Conservation (phyloP, 2,888 invertebrate genomes). For the Kryphioiulus occultus region DNA sequence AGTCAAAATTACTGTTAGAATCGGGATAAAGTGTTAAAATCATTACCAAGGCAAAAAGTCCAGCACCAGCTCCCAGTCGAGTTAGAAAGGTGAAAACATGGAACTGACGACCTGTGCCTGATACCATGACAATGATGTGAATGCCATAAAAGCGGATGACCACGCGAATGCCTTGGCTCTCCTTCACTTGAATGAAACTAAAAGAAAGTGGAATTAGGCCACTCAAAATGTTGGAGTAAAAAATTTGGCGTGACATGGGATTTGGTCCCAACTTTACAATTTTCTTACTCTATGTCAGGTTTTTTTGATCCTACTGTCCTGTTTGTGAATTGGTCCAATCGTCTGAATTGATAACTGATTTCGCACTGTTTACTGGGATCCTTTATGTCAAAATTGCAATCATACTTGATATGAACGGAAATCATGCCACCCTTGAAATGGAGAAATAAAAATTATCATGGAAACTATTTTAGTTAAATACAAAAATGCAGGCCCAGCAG, state of each 20-base stretch:
- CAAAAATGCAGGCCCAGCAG: no score
- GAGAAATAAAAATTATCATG: background rate
- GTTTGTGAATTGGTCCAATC: background rate
- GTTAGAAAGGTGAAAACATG: slow-evolving; percentile 1
- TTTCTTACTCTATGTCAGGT: background rate
- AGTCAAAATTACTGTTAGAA: no score
- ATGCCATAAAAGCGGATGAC: background rate
- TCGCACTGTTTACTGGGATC: background rate
- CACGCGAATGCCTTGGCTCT: background rate
- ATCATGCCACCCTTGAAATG: background rate
- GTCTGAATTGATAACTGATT: background rate
- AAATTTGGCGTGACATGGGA: no score
- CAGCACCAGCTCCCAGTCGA: background rate
- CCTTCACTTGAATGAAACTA: background rate
- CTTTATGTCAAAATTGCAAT: background rate
- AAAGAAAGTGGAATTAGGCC: no score
- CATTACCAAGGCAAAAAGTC: background rate
- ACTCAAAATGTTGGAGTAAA: no score
- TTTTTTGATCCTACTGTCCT: background rate
- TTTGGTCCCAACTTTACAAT: no score
- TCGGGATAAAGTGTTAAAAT: no score
- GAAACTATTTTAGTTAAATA: no score
- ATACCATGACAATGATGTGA: background rate
- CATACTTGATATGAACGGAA: background rate
- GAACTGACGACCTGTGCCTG: background rate